Evolutionary conservation across 92 coral and sea anemone species (phyloP).

Genomic region (Porites divaricata): DNA sequence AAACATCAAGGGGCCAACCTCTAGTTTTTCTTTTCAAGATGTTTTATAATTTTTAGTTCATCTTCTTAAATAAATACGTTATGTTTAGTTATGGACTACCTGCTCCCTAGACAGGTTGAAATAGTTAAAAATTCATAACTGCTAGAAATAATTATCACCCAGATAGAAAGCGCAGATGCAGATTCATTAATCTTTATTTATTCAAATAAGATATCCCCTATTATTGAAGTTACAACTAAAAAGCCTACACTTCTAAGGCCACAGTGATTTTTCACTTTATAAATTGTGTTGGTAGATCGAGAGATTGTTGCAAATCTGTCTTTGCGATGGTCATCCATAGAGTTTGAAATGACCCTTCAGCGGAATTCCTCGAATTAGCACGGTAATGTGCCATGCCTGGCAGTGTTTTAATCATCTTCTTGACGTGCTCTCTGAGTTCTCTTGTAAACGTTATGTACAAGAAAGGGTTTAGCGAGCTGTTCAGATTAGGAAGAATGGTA

Average conservation of each 20-base stretch:
- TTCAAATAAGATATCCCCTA: too few species aligned
- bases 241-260: too few species aligned
- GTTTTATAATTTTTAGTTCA: too few species aligned
- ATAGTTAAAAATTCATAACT: not conserved
- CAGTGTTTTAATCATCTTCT: constrained; percentile 18
- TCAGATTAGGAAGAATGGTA: constrained; percentile 74
- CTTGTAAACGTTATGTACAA: constrained; percentile 81
- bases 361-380: not conserved
- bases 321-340: not conserved
- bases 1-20: too few species aligned
- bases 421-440: constrained; percentile 64
- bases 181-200: not conserved
- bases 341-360: not conserved
- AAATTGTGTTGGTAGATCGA: not conserved
- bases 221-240: too few species aligned
- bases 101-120: not conserved
- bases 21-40: too few species aligned
- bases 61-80: too few species aligned
- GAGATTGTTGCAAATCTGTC: not conserved
- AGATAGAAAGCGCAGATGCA: not conserved
- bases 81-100: not conserved
- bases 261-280: too few species aligned
- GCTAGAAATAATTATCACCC: not conserved
- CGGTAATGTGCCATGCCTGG: constrained; percentile 13
- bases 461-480: constrained; percentile 79